Evolutionary conservation across 2,797 vertebrate species (phyloP), one percentile per base, ranked within the genome.

Genomic region (Scomberomorus guttatus): DNA sequence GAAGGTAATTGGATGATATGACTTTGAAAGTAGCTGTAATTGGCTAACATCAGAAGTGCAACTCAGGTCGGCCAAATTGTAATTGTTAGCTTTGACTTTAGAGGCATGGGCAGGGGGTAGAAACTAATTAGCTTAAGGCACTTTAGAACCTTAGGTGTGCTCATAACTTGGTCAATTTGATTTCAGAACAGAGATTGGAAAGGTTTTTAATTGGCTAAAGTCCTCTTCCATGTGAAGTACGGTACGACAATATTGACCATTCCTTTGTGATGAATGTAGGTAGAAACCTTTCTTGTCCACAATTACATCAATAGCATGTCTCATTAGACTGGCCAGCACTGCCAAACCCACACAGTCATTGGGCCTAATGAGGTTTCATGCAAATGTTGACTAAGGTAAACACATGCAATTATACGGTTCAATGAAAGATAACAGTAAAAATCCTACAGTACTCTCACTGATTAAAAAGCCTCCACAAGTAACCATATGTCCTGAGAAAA

Each of bases 1-100:
- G 20, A 78, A 78, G 55, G 44, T 83, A 86, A 89, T 77, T 84
- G 79, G 80, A 79, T 79, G 57, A 86, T 87, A 39, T 80, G 77
- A 89, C 70, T 85, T 82, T 84, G 80, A 84, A 89, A 85, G 65
- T 76, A 77, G 61, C 55, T 71, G 83, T 83, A 90, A 87, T 86
- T 86, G 82, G 76, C 76, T 74, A 82, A 69, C 73, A 88, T 89
- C 68, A 77, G 54, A 77, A 61, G 54, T 66, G 77, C 63, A 58
- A 78, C 75, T 70, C 52, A 11, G 57, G 72, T 72, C 22, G 2
- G 44, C 69, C 24, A 18, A 59, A 75, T 75, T 57, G 55, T 81
- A 86, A 89, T 85, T 86, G 81, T 51, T 78, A 76, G 58, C 68
- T 79, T 75, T 79, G 75, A 86, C 83, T 83, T 87, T 54, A 62